Conservation (phyloP, 2,888 invertebrate genomes). For the Lepidocyrtinus sp. region DNA sequence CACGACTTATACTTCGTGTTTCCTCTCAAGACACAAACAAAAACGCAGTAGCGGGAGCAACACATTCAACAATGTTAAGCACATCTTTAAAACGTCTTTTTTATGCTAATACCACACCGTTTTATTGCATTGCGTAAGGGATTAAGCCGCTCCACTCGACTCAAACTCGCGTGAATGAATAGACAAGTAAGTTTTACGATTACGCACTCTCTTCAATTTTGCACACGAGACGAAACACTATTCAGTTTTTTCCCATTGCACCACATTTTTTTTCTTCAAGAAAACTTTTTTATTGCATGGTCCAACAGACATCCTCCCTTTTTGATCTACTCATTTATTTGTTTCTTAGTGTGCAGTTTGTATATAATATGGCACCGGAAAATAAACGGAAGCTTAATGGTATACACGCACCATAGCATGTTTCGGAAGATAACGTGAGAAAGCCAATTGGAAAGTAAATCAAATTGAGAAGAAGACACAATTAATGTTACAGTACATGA, state of each 20-base stretch:
- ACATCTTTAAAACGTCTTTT: background rate
- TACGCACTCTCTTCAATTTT: background rate
- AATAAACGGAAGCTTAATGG: slow-evolving; percentile 12
- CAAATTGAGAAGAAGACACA: background rate
- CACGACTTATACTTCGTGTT: background rate
- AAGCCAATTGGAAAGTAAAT: background rate
- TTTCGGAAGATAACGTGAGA: slow-evolving; percentile 5
- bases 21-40: background rate
- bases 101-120: background rate
- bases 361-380: background rate
- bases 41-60: background rate
- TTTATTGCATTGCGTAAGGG: background rate
- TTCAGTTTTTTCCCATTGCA: background rate
- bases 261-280: background rate
- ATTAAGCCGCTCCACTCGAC: background rate
- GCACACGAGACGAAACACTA: background rate
- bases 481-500: slow-evolving; percentile 16
- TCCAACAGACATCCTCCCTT: background rate
- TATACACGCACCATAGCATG: slow-evolving; percentile 13
- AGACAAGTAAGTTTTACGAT: background rate
- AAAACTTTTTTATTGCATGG: background rate
- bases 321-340: background rate
- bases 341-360: background rate
- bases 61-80: background rate
- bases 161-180: background rate